Base-by-base conservation (phyloP, 2,888 invertebrate genomes). In the Myopa tessellatipennis region DNA sequence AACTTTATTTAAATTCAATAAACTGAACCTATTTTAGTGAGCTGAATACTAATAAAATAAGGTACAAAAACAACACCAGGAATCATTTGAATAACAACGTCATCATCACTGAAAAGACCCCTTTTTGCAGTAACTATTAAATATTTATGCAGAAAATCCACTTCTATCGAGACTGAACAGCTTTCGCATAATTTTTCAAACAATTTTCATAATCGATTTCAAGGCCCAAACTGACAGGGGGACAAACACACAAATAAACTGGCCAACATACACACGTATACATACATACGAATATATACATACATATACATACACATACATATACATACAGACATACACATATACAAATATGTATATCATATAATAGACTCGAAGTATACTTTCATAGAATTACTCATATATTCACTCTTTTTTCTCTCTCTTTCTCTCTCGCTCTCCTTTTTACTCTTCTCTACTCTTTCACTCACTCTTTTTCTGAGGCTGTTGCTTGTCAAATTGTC, bases 181-280 rank as follows among this genome's bases (percentile, higher is more conserved):
- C 70, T 69, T 74, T 34, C 16, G 52, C 36, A 68, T 18, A 69
- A 77, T 79, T 76, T 79, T 76, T 73, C 77, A 76, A 76, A 70
- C 73, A 50, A 77, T 77, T 76, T 79, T 79, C 77, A 79, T 79
- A 79, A 79, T 79, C 79, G 79, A 79, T 79, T 79, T 77, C 70
- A 79, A 65, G 65, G 65, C 74, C 45, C n/a, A 36, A 34, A 36
- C 36, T 18, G 38, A 36, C 40, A 67, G 55, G 55, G 5, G 16
- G 55, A 16, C n/a, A 55, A n/a, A 55, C 55, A 55, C 55, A 55
- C 16, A 55, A 16, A 26, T 26, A 26, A 26, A 26, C 26, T 1
- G 26, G 2, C 26, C 2, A 8, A 58, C 50, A 3, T 26, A 74
- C 78, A 71, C 8, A 50, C 50, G 60, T 52, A 77, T 36, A 76